Base-by-base conservation (phyloP, 1,140 invertebrate species). In the Tribolium madens region DNA sequence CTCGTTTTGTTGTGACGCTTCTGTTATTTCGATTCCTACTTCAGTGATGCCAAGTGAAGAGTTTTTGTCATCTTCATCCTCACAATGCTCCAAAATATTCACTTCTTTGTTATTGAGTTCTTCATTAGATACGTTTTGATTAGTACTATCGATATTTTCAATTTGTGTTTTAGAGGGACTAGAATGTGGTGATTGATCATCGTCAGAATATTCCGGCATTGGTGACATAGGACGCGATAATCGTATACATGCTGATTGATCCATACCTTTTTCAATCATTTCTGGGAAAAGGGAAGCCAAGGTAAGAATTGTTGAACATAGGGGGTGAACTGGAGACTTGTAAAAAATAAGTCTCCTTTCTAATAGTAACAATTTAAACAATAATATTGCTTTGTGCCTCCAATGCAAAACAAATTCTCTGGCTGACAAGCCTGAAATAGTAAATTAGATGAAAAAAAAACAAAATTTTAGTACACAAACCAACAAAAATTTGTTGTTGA, bases 281-380 rank as follows among this genome's bases (percentile, higher is more conserved):
- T 92, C 92, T 77, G 98, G 98, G 87, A 96, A 92, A 17, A 99
- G 85, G 7, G 97, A 98, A 6, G 98, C 87, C 47, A 99, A 88
- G 10, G 96, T 94, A 10, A 99, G 86, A 79, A 99, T 92, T 1
- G 93, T 91, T 14, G 93, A 91, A 83, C 96, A 97, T 53, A 99
- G 88, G 17, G 93, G 91, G 75, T 96, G 93, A 1, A 98, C 97
- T 1, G 97, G 97, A 10, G 96, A 94, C 74, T 96, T 95, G 87
- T 95, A 97, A 84, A 99, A 96, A 71, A 99, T 90, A 52, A 98
- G 93, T 84, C 93, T 93, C 82, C 93, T 93, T 85, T 99, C 96
- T 52, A 99, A 87, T 42, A 98, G 86, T 15, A 99, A 84, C 21
- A 99, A 86, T 88, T 99, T 99, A 84, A 99, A 99, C 7, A 99